Conservation (phyloP, 2,797 vertebrate species). For the Gallinago nigripennis region DNA sequence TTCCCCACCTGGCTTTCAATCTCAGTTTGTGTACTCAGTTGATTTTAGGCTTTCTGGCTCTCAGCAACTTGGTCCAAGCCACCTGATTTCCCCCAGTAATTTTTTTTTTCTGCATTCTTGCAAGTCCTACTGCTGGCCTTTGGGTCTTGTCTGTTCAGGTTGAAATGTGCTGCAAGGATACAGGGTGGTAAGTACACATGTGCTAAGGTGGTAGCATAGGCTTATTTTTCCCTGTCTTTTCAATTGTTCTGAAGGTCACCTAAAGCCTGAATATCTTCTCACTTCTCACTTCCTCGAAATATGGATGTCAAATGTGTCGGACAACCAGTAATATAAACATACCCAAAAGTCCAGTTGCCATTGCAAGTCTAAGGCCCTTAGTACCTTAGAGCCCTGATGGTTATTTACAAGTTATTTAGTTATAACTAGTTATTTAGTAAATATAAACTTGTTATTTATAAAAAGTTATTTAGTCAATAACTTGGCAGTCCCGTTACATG, state of each 20-base stretch:
- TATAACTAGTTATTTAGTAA: too few species aligned
- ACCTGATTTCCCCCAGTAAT: background rate
- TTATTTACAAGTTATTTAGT: background rate
- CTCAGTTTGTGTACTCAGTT: background rate
- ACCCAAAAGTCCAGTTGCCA: background rate
- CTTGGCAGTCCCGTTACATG: background rate
- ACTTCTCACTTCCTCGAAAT: rapidly evolving
- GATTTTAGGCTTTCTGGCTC: background rate
- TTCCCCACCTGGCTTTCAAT: background rate
- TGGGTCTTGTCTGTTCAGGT: background rate
- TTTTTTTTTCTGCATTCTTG: rapidly evolving
- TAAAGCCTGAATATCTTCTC: background rate
- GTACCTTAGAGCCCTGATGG: background rate
- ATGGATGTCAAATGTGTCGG: background rate
- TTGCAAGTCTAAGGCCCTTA: background rate
- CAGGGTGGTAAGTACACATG: background rate
- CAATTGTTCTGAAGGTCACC: background rate
- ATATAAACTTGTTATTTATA: too few species aligned
- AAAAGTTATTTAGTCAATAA: background rate
- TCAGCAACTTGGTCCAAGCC: background rate
- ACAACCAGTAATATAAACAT: background rate
- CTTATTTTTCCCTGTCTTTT: background rate
- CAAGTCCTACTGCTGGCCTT: background rate
- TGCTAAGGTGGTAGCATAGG: background rate
- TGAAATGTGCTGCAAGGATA: background rate